These are phyloP conservation scores for Dipodomys stephensi DNA, from an alignment of 2,113 vertebrate genomes.

Conservation along the genomic window DNA sequence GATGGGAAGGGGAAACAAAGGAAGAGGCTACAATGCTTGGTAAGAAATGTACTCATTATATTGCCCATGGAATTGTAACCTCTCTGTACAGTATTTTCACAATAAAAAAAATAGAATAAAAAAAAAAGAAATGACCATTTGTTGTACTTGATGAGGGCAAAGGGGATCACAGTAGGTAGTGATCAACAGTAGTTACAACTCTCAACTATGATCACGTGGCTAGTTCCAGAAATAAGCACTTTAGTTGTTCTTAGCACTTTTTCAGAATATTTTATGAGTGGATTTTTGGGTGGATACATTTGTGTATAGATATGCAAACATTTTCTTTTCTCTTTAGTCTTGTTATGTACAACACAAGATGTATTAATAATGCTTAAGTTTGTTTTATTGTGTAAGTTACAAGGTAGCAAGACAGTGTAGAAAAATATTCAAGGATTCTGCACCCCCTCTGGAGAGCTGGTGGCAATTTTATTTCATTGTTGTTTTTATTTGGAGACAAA, in stretches of 20 bases:
- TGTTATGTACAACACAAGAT: not conserved
- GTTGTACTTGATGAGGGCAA: not conserved
- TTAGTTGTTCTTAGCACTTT: not conserved
- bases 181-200: not conserved
- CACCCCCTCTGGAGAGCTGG: not conserved
- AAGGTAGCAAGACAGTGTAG: not conserved
- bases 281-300: not conserved
- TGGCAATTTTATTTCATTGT: not conserved
- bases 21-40: too few relatives aligned
- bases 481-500: not conserved
- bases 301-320: not conserved
- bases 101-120: too few relatives aligned
- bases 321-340: not conserved
- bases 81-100: too few relatives aligned
- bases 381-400: not conserved
- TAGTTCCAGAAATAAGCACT: not conserved
- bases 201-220: not conserved
- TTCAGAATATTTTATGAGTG: not conserved
- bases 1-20: too few relatives aligned
- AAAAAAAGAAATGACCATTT: not conserved
- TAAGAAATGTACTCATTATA: too few relatives aligned
- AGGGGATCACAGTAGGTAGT: not conserved
- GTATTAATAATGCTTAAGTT: not conserved
- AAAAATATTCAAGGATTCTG: not conserved
- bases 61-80: too few relatives aligned